phyloP scores from a whole-genome alignment of 2,797 vertebrate species.

The Potorous gilbertii region DNA sequence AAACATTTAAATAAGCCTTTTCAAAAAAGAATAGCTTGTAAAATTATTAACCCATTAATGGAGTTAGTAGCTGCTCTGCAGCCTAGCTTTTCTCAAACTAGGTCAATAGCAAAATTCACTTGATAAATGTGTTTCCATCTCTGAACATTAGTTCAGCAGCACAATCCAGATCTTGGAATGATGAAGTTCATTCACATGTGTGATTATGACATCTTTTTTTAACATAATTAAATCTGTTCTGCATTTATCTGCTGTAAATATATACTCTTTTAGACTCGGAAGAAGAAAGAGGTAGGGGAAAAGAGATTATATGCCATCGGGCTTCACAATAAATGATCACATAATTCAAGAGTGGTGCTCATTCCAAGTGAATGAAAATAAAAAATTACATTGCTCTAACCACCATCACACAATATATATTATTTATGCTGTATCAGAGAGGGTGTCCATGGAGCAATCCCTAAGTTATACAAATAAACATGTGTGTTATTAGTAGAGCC shows the following conservation, averaged over 20 bases:
- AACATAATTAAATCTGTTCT: background rate
- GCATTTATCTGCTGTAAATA: background rate
- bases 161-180: background rate
- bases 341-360: background rate
- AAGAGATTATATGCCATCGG: background rate
- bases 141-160: background rate
- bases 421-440: background rate
- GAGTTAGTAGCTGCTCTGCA: constrained; percentile 68
- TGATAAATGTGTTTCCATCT: constrained; percentile 12
- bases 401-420: background rate
- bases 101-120: constrained; percentile 72
- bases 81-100: constrained; percentile 77
- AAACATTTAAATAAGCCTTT: constrained; percentile 94
- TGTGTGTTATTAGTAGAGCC: fast-evolving
- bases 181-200: background rate
- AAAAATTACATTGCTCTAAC: background rate
- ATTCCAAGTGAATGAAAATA: background rate
- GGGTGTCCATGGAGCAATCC: fast-evolving
- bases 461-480: background rate
- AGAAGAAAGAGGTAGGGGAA: background rate
- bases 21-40: constrained; percentile 87
- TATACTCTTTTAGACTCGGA: background rate
- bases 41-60: constrained; percentile 88
- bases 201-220: fast-evolving
- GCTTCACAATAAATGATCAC: constrained; percentile 3